phyloP scores from a whole-genome alignment of 2,113 vertebrate genomes.

The Gnathonemus echidnorhynchus region DNA sequence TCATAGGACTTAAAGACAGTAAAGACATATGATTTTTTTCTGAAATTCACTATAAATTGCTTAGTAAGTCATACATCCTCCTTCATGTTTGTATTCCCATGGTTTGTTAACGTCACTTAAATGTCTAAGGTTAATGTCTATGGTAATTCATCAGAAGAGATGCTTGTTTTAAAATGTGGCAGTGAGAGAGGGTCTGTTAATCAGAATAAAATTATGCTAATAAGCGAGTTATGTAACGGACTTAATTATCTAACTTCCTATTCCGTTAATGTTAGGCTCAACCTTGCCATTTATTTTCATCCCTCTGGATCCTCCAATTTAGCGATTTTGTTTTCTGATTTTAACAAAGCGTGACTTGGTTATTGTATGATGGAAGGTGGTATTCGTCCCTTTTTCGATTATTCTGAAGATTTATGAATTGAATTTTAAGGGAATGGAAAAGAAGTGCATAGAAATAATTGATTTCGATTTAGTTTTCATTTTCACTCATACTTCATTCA shows the following conservation, averaged over 20 bases:
- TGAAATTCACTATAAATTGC: neutral
- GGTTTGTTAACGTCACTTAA: neutral
- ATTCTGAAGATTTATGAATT: neutral
- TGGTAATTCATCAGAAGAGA: neutral
- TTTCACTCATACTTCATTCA: neutral
- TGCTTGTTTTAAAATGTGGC: neutral
- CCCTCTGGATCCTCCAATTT: neutral
- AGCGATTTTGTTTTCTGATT: constrained; percentile 7
- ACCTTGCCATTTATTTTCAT: neutral
- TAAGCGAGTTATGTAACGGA: neutral
- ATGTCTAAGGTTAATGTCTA: neutral
- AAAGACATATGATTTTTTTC: neutral
- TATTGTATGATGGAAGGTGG: neutral
- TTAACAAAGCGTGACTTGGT: neutral
- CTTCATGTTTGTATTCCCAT: neutral
- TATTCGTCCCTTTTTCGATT: neutral
- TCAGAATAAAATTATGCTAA: constrained; percentile 4
- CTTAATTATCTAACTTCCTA: constrained; percentile 8
- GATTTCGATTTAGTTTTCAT: constrained; percentile 2
- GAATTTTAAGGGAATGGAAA: neutral
- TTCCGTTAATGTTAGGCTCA: neutral
- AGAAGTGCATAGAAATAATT: neutral
- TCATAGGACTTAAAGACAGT: neutral
- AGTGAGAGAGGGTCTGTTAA: constrained; percentile 5
- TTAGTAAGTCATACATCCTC: neutral